These are phyloP conservation scores for Pachymerium ferrugineum DNA, from an alignment of 2,888 invertebrate species.

Conservation along the genomic window DNA sequence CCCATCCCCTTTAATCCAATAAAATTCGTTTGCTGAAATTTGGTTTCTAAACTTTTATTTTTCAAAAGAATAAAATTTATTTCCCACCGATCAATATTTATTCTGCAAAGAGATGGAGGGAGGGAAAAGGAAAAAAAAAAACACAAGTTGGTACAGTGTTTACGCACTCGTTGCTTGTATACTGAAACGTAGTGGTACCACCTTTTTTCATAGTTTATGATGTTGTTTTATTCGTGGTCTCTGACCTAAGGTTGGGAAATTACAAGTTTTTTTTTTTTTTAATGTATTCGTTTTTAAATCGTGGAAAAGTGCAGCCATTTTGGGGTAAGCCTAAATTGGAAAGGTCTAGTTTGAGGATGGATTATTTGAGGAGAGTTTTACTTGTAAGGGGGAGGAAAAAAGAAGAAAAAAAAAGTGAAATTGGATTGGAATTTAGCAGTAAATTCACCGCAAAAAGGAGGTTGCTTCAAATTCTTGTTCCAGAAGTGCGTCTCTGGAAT, in stretches of 20 bases:
- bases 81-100: too few species aligned
- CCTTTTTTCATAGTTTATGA: slow-evolving; percentile 16
- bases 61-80: too few species aligned
- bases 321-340: too few species aligned
- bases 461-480: slow-evolving; percentile 4
- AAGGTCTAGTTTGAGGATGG: not conserved
- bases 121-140: too few species aligned
- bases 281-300: slow-evolving; percentile 11
- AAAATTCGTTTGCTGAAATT: too few species aligned
- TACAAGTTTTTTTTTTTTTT: not conserved
- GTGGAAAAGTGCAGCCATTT: too few species aligned
- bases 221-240: slow-evolving; percentile 14
- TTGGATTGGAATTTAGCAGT: slow-evolving; percentile 26
- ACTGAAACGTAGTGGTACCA: not conserved
- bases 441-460: slow-evolving; percentile 18
- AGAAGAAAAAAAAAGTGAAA: too few species aligned
- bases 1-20: too few species aligned
- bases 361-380: slow-evolving; percentile 18
- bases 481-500: not conserved
- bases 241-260: slow-evolving; percentile 9
- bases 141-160: too few species aligned
- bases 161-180: too few species aligned
- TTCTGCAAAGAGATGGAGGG: too few species aligned
- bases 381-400: not conserved
- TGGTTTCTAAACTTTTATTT: too few species aligned